phyloP scores from a whole-genome alignment of 2,888 invertebrate genomes.

The Heterodera filipjevi region DNA sequence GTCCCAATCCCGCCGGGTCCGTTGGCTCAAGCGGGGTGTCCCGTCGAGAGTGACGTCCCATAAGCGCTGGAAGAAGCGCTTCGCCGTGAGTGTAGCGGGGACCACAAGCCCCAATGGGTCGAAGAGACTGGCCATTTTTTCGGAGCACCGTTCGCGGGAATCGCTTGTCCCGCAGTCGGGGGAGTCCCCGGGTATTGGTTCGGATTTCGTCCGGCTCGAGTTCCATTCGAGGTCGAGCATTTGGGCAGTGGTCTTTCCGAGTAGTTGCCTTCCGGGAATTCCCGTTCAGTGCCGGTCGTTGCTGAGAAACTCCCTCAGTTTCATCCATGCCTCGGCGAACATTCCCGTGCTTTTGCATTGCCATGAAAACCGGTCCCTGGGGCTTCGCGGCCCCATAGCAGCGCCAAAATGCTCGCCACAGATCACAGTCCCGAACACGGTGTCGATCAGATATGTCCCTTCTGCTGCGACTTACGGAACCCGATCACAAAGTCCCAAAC shows the following conservation, averaged over 20 bases:
- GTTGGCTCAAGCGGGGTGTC: not conserved
- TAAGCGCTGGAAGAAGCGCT: too few relatives aligned
- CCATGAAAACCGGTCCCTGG: not conserved
- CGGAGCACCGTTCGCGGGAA: constrained; percentile 32
- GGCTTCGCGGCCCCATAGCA: not conserved
- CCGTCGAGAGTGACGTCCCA: constrained; percentile 32
- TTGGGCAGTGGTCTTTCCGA: constrained; percentile 2
- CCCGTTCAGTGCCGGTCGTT: too few relatives aligned
- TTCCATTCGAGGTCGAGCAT: constrained; percentile 36
- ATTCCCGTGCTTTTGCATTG: constrained; percentile 30
- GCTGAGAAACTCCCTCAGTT: too few relatives aligned
- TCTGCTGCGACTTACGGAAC: not conserved
- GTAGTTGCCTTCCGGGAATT: constrained; percentile 17
- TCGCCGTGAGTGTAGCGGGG: too few relatives aligned
- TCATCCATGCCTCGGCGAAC: constrained; percentile 37
- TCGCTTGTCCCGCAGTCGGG: not conserved
- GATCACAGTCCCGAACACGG: not conserved
- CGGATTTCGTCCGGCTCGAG: constrained; percentile 10
- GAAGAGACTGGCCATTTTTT: too few relatives aligned
- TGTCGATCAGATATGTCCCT: not conserved
- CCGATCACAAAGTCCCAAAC: constrained; percentile 4
- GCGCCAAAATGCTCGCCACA: not conserved
- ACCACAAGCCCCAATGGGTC: too few relatives aligned
- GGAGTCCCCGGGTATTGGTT: not conserved
- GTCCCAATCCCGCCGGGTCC: constrained; percentile 19